A percentile compares a stretch with the other conserved stretches of the same genome.
Conservation (phyloP, 2,888 invertebrate genomes). For the Zhengitettix transpicula region DNA sequence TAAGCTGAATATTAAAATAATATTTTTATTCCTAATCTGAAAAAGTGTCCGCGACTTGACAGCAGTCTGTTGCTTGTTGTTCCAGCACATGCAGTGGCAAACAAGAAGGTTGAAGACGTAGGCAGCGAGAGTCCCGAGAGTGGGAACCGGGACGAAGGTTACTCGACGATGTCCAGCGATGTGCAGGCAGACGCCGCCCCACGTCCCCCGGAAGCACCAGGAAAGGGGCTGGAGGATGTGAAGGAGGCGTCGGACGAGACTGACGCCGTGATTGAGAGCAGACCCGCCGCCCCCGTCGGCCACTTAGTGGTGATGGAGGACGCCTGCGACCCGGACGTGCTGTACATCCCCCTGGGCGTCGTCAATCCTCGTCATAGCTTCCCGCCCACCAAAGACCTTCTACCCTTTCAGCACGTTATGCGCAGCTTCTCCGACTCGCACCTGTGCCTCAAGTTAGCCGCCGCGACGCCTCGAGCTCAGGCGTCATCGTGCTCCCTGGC, state of each 20-base stretch:
- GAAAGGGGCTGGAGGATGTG: constrained; percentile 46
- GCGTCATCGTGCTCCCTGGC: constrained; percentile 23
- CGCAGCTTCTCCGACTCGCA: constrained; percentile 60
- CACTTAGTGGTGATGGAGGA: constrained; percentile 35
- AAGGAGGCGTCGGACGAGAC: constrained; percentile 51
- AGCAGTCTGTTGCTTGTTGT: not conserved
- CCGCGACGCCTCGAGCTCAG: constrained; percentile 31
- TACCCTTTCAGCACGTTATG: constrained; percentile 57
- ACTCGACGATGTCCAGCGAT: constrained; percentile 71
- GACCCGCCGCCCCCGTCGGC: not conserved
- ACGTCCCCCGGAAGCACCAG: not conserved
- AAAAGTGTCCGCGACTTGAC: not conserved
- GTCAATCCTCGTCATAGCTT: constrained; percentile 51
- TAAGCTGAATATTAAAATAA: no score
- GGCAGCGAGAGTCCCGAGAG: constrained; percentile 60
- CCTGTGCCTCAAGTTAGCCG: constrained; percentile 49
- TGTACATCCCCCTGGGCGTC: constrained; percentile 50
- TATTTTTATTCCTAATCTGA: no score
- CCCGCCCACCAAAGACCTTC: constrained; percentile 48
- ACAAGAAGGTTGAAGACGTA: constrained; percentile 38
- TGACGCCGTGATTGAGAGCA: not conserved
- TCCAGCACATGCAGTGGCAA: not conserved
- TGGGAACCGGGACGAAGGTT: constrained; percentile 64
- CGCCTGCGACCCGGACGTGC: constrained; percentile 42
- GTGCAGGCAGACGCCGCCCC: constrained; percentile 45